A percentile compares a stretch with the other conserved stretches of the same genome.
Conservation (phyloP, 35 echinoderm and acorn worm species). For the Lytechinus pictus region DNA sequence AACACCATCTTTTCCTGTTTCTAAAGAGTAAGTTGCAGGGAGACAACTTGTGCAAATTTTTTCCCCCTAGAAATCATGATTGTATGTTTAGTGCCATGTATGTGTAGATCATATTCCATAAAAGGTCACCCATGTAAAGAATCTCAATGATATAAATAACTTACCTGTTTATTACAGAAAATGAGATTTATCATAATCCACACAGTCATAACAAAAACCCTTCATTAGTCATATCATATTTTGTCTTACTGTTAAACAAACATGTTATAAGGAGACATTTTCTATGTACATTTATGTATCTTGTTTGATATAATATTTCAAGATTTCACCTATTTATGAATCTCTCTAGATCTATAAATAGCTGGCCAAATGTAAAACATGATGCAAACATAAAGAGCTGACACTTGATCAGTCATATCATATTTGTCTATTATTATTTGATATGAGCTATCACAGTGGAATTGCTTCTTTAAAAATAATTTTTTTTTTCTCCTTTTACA, state of each 20-base stretch:
- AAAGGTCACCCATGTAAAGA: too few species aligned
- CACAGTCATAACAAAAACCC: too few species aligned
- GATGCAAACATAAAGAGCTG: background rate
- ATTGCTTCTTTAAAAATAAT: background rate
- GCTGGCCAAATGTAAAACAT: background rate
- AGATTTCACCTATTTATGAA: too few species aligned
- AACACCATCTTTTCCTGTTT: too few species aligned
- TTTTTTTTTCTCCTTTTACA: slow-evolving; percentile 9
- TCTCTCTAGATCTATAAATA: background rate
- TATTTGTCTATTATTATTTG: background rate
- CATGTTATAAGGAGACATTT: background rate
- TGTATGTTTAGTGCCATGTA: too few species aligned
- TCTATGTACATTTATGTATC: background rate
- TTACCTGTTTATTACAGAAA: too few species aligned
- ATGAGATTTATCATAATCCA: too few species aligned
- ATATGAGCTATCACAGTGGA: background rate
- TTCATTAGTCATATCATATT: background rate
- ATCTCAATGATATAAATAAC: too few species aligned
- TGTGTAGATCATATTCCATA: too few species aligned
- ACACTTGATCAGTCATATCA: background rate
- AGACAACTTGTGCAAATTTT: too few species aligned
- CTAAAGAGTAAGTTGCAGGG: too few species aligned
- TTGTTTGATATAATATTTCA: background rate
- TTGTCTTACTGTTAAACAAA: background rate
- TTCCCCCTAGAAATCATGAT: too few species aligned